These are phyloP conservation scores for Ceraclea dissimilis DNA, from an alignment of 2,888 invertebrate species.

Conservation along the genomic window DNA sequence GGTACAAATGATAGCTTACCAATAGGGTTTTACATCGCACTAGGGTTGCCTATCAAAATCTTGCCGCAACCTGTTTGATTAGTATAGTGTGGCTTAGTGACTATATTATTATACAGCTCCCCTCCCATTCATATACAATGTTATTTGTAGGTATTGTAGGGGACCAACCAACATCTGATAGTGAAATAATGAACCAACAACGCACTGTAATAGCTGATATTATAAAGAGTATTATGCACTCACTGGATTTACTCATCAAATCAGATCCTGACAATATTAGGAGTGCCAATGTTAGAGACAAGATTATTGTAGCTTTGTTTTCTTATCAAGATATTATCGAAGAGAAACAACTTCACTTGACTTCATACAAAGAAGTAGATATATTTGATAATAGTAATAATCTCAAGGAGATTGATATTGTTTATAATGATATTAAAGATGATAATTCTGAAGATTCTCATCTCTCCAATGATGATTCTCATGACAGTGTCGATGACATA, in stretches of 20 bases:
- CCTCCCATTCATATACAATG: too few relatives aligned
- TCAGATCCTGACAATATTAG: not conserved
- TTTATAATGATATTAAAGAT: not conserved
- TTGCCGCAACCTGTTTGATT: too few relatives aligned
- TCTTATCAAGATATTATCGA: not conserved
- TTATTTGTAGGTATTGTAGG: too few relatives aligned
- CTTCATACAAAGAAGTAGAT: not conserved
- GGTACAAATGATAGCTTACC: too few relatives aligned
- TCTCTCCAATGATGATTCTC: not conserved
- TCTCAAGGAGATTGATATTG: not conserved
- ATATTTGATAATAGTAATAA: not conserved
- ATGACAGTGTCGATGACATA: not conserved
- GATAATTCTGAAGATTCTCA: not conserved
- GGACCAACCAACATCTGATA: not conserved
- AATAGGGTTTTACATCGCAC: too few relatives aligned
- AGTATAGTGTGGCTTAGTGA: too few relatives aligned
- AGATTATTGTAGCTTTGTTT: not conserved
- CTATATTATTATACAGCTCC: too few relatives aligned
- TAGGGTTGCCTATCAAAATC: too few relatives aligned
- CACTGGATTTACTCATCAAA: not conserved
- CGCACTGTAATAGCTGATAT: not conserved
- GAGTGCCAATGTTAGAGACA: not conserved
- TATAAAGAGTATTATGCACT: not conserved
- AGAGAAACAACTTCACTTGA: not conserved
- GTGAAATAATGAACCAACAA: not conserved